Percentiles rank a stretch among this genome's conserved stretches.
phyloP scores from a whole-genome alignment of 2,888 invertebrate genomes.

The Odontocerum albicorne region DNA sequence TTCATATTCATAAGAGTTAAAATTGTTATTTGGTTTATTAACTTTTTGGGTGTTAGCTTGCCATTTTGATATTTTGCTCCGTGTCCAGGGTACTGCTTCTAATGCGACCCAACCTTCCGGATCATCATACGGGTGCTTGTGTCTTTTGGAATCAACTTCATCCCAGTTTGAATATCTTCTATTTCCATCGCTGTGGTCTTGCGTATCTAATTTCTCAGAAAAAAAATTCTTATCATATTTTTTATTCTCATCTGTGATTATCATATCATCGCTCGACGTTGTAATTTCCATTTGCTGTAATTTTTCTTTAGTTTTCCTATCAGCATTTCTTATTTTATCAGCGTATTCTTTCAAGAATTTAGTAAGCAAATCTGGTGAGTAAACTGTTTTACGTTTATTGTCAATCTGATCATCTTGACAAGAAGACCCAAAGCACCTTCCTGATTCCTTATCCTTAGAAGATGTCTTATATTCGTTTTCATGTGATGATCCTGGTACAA shows the following conservation, averaged over 20 bases:
- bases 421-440: conserved; percentile 54
- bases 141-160: conserved; percentile 56
- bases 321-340: conserved; percentile 53
- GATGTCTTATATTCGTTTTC: conserved; percentile 13
- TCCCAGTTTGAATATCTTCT: conserved; percentile 56
- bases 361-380: conserved; percentile 60
- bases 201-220: conserved; percentile 41
- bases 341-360: conserved; percentile 64
- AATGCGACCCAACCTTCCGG: conserved; percentile 77
- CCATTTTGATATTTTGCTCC: conserved; percentile 81
- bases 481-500: conserved; percentile 33
- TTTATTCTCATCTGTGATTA: conserved; percentile 13
- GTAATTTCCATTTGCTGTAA: conserved; percentile 41
- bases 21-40: conserved; percentile 29
- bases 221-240: conserved; percentile 24
- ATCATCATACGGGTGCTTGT: conserved; percentile 66
- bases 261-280: conserved; percentile 9
- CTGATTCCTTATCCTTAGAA: conserved; percentile 31
- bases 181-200: conserved; percentile 42
- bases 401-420: conserved; percentile 44
- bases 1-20: conserved; percentile 25
- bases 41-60: conserved; percentile 57
- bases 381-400: conserved; percentile 41
- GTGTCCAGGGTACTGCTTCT: conserved; percentile 78
- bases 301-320: conserved; percentile 50